phyloP scores from a whole-genome alignment of 2,113 vertebrate genomes.

The Todiramphus saurophagus region DNA sequence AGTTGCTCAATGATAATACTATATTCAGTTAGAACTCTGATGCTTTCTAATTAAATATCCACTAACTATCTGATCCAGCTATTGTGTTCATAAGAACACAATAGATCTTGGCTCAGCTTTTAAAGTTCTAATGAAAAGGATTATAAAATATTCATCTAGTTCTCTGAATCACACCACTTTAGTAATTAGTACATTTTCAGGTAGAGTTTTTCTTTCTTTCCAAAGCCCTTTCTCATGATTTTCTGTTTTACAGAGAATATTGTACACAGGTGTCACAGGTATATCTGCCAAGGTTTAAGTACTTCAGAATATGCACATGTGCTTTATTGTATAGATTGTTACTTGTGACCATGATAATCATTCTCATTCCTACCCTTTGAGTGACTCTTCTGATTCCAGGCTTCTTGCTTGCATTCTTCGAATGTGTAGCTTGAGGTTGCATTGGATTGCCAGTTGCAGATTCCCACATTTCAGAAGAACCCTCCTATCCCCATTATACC shows the following conservation, averaged over 20 bases:
- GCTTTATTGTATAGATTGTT: background rate
- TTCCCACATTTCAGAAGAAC: background rate
- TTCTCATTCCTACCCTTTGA: background rate
- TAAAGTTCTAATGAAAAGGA: background rate
- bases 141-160: background rate
- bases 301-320: background rate
- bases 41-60: background rate
- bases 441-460: background rate
- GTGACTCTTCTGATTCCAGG: background rate
- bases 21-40: background rate
- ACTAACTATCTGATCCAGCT: background rate
- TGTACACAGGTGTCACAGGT: background rate
- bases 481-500: fast-evolving
- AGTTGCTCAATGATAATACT: background rate
- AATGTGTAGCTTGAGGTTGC: background rate
- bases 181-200: background rate
- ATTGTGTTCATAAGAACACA: background rate
- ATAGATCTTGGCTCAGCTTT: background rate
- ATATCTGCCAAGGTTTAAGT: background rate
- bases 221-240: background rate
- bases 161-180: background rate
- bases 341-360: background rate
- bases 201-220: background rate
- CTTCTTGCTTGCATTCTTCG: background rate
- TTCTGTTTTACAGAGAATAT: background rate